These are phyloP conservation scores for Marisa cornuarietis DNA, from an alignment of 1,140 invertebrate genomes.

Conservation along the genomic window DNA sequence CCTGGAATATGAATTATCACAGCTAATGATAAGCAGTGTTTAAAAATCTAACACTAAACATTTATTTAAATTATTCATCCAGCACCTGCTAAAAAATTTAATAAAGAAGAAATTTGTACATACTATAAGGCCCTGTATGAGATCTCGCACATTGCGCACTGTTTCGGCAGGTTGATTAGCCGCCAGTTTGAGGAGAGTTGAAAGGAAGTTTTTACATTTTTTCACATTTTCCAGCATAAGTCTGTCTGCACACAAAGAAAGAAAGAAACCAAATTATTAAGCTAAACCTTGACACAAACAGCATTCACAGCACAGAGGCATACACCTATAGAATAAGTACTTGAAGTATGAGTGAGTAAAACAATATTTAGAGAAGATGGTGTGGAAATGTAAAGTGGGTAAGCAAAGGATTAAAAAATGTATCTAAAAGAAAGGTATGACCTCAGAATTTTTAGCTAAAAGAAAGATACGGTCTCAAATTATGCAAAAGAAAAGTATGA, in stretches of 20 bases:
- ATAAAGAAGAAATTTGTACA: conserved; percentile 43
- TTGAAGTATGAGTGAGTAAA: too few species aligned
- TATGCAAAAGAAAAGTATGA: too few species aligned
- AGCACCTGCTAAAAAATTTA: neutral
- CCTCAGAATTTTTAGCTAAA: neutral
- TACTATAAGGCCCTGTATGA: conserved; percentile 94
- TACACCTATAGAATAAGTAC: too few species aligned
- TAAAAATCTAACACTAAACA: neutral
- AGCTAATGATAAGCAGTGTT: neutral
- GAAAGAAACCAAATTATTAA: neutral
- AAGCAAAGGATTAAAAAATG: neutral
- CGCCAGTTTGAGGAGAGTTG: conserved; percentile 93
- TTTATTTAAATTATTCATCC: neutral
- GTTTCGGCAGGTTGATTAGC: conserved; percentile 93
- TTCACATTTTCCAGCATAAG: conserved; percentile 70
- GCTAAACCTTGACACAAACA: neutral
- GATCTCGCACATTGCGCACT: conserved; percentile 89
- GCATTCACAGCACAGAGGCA: too few species aligned
- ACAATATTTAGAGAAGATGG: too few species aligned
- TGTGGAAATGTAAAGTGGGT: neutral
- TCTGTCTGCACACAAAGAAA: conserved; percentile 25
- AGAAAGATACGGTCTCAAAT: too few species aligned
- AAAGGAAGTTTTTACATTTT: conserved; percentile 98
- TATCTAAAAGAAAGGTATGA: neutral
- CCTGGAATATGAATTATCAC: too few species aligned